Conservation (phyloP, 2,113 vertebrate genomes). For the Gulo gulo region DNA sequence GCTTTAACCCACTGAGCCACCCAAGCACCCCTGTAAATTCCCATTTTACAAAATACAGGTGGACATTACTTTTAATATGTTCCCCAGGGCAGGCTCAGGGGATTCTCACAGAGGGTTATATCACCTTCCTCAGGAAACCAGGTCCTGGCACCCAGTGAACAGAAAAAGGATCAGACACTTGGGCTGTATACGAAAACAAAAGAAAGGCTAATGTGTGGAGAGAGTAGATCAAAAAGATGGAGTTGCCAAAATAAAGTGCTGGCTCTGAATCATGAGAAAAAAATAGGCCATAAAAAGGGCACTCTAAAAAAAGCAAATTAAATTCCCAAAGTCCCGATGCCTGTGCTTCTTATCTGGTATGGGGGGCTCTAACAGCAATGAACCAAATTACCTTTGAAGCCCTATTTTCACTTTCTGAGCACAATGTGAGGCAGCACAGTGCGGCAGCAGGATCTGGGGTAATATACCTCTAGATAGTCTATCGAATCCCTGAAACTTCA, state of each 20-base stretch:
- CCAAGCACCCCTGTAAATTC: background rate
- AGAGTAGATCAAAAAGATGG: conserved; percentile 2
- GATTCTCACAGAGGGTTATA: background rate
- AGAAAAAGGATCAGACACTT: background rate
- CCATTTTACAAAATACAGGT: conserved; percentile 27
- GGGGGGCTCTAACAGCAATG: background rate
- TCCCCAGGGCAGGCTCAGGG: background rate
- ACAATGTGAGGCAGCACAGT: background rate
- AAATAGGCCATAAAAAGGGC: background rate
- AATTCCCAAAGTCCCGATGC: background rate
- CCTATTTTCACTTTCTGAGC: background rate
- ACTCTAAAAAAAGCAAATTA: background rate
- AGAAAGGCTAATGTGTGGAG: background rate
- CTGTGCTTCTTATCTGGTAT: background rate
- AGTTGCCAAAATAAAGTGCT: background rate
- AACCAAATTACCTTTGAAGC: background rate
- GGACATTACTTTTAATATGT: conserved; percentile 3
- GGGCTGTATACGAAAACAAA: background rate
- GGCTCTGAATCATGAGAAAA: background rate
- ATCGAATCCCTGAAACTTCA: background rate
- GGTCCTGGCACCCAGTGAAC: background rate
- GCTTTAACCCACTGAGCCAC: too few species aligned
- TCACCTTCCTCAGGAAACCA: background rate
- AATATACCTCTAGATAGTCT: background rate
- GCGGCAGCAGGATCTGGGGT: background rate